Conservation (phyloP, 2,888 invertebrate species). For the Tenthredo livida region DNA sequence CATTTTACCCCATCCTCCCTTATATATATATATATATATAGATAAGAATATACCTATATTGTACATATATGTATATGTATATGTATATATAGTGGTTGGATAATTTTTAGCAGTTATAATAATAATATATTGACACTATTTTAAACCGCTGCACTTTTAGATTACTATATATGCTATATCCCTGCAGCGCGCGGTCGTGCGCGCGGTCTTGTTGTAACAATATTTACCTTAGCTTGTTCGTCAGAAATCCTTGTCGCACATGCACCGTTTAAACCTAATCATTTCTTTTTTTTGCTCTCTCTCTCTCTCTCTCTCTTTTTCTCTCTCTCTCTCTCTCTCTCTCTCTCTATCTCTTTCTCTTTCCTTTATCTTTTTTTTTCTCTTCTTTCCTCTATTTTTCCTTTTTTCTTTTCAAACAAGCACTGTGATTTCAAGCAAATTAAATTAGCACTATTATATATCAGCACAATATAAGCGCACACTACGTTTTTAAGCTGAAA, state of each 20-base stretch:
- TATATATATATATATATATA: too few relatives aligned
- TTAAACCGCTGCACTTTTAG: conserved; percentile 34
- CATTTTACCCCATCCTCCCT: too few relatives aligned
- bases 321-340: too few relatives aligned
- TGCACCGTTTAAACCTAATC: conserved; percentile 52
- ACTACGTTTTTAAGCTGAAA: not conserved
- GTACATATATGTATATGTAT: too few relatives aligned
- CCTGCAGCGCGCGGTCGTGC: not conserved
- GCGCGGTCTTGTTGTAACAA: conserved; percentile 20
- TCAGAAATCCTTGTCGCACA: conserved; percentile 46
- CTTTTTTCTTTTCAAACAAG: conserved; percentile 22
- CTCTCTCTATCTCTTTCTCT: not conserved
- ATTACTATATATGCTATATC: not conserved
- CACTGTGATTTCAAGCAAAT: conserved; percentile 54
- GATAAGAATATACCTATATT: too few relatives aligned
- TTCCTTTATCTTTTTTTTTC: not conserved
- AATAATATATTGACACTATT: conserved; percentile 10
- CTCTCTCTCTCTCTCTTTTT: not conserved
- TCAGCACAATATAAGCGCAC: conserved; percentile 20
- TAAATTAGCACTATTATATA: conserved; percentile 52
- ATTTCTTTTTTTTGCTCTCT: conserved; percentile 21
- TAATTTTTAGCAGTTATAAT: not conserved
- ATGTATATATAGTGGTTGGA: not conserved
- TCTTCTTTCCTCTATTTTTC: not conserved
- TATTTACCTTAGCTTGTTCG: conserved; percentile 54